Evolutionary conservation across 1,140 invertebrate genomes (phyloP), one percentile per base, ranked within the genome.

Genomic region (Pachyrhynchus sulphureomaculatus): DNA sequence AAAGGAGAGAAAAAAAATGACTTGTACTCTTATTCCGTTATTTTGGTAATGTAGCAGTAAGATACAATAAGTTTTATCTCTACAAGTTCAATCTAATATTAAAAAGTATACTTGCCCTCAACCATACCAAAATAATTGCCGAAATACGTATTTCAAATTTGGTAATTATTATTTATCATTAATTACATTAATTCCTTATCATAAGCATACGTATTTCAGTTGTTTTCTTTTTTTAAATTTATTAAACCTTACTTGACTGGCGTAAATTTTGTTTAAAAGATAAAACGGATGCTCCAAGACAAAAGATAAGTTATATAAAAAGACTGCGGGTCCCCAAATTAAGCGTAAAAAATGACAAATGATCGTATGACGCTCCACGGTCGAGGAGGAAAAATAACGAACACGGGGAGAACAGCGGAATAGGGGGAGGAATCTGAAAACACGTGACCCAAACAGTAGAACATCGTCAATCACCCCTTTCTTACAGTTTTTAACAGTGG

Each of bases 311-410:
- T 58, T 48, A 58, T 58, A 58, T 48, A 60, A 60, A 60, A 60
- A 60, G 36, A 52, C 57, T 51, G 48, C 24, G 36, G 57, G 29
- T 18, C 57, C 26, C 9, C 26, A 52, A 60, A 60, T 60, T 53
- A 53, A 60, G 57, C 57, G 57, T 52, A 60, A 52, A 60, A 60
- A 60, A 60, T 60, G 57, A 60, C 57, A 60, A 60, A 60, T 60
- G 57, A 60, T 52, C 42, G 12, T 44, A 17, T 41, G 20, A 5
- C 10, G 45, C 44, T 23, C 54, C 6, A 21, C 41, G 41, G 29
- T 8, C 2, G 37, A 41, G n/a, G n/a, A 20, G 42, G 29, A 56
- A 56, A 44, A 44, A 57, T 42, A 49, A 49, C 48, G 52, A 55
- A 45, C 53, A 34, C 39, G 29, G 10, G 44, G n/a, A 48, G 13